A percentile compares a stretch with the other conserved stretches of the same genome.
Conservation (phyloP, 2,888 invertebrate species). For the Eilema griseolum region DNA sequence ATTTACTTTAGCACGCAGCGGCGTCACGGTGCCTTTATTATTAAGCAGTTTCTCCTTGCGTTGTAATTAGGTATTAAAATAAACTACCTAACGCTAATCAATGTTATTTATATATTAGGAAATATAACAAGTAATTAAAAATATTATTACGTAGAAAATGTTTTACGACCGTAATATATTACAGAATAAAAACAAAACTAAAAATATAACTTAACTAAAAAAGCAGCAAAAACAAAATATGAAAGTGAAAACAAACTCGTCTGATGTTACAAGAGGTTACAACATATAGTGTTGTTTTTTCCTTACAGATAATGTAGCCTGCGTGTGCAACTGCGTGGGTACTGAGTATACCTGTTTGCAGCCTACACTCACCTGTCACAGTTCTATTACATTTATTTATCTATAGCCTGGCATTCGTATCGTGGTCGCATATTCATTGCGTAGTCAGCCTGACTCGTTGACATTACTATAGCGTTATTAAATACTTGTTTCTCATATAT, state of each 20-base stretch:
- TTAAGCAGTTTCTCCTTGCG: not conserved
- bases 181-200: not conserved
- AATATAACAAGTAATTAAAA: not conserved
- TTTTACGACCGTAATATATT: not conserved
- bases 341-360: conserved; percentile 2
- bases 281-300: conserved; percentile 1
- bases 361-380: conserved; percentile 14
- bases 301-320: not conserved
- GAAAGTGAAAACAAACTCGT: conserved; percentile 14
- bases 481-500: not conserved
- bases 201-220: not conserved
- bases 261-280: conserved; percentile 3
- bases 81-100: not conserved
- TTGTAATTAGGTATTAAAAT: not conserved
- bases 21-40: not conserved
- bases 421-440: conserved; percentile 8
- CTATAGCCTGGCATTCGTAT: conserved; percentile 10
- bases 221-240: conserved; percentile 10
- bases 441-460: not conserved
- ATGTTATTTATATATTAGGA: not conserved
- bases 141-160: not conserved
- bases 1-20: not conserved
- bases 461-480: too few relatives aligned
- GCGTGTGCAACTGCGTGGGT: conserved; percentile 11
- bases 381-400: conserved; percentile 14